Evolutionary conservation across 2,888 invertebrate species (phyloP), one percentile per base, ranked within the genome.

Genomic region (Calephelis perditalis): DNA sequence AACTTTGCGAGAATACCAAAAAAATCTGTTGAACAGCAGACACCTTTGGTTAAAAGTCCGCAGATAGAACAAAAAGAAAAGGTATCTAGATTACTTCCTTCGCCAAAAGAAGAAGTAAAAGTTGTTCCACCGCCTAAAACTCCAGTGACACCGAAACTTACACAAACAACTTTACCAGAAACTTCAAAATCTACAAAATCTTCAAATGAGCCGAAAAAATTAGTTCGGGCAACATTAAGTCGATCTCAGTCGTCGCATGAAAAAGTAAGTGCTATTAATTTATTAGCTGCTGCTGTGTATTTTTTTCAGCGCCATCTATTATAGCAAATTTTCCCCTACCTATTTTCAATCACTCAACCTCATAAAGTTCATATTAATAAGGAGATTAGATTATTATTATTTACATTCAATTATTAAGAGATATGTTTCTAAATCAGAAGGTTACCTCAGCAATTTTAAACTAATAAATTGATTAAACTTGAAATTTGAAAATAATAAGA

Each of bases 1-100:
- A 91, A 86, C 69, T 90, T 90, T 70, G 82, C 89, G 49, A 80
- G 81, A 58, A 76, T 87, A 70, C 84, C 87, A 9, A 79, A 75
- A 64, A 86, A 84, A 64, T 62, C 73, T 5, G 70, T 66, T 61
- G 82, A 83, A 35, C 74, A 78, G 44, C 74, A 78, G 44, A 60
- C 72, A 26, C 63, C 60, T 35, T 7, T 60, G 10, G 2, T 61
- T 68, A 58, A 78, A 73, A 62, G 67, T 69, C 70, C 71, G 5
- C 73, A 73, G 46, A 47, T 65, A 62, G 81, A 81, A 63, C 66
- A 68, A 55, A 82, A 75, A 67, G 79, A 81, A 76, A 57, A 65
- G 63, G 78, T 81, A 36, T 70, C 73, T 10, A 80, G 71, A 69
- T 58, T 71, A 10, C 61, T 75, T 26, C 69, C 69, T 43, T 70